A percentile compares a stretch with the other conserved stretches of the same genome.
Evolutionary conservation across 1,140 invertebrate genomes (phyloP).

Genomic region (Lamellibrachia luymesi): DNA sequence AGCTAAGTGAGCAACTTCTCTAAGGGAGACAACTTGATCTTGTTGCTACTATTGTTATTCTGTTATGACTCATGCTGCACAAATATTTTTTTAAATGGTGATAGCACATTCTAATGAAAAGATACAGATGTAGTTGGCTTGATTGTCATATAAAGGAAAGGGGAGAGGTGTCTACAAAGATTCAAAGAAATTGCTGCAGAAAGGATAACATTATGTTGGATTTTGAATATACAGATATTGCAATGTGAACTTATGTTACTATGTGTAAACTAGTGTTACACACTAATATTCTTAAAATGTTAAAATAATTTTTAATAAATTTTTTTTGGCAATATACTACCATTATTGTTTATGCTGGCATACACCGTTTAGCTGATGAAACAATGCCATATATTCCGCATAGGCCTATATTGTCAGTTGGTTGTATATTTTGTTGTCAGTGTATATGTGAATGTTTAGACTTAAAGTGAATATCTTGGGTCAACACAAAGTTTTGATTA

Average conservation of each 20-base stretch:
- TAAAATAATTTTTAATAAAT: no score
- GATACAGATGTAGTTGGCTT: background rate
- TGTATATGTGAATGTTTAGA: background rate
- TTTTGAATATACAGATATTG: background rate
- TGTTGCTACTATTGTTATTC: background rate
- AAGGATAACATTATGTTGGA: background rate
- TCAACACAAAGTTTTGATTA: background rate
- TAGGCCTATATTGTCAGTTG: background rate
- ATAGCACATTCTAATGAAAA: background rate
- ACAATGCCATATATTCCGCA: background rate
- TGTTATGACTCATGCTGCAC: background rate
- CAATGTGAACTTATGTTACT: background rate
- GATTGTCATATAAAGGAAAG: background rate
- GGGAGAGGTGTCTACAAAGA: background rate
- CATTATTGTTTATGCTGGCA: no score
- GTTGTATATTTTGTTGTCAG: constrained; percentile 1
- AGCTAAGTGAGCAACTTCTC: background rate
- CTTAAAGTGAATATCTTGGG: background rate
- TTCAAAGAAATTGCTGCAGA: background rate
- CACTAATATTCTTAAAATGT: background rate
- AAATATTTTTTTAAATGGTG: background rate
- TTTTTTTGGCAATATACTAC: no score
- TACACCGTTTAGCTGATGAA: no score
- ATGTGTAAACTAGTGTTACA: background rate
- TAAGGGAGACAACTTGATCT: background rate